Percentiles rank a stretch among this genome's conserved stretches.
Conservation (phyloP, 2,797 vertebrate genomes). For the Natrix natrix region DNA sequence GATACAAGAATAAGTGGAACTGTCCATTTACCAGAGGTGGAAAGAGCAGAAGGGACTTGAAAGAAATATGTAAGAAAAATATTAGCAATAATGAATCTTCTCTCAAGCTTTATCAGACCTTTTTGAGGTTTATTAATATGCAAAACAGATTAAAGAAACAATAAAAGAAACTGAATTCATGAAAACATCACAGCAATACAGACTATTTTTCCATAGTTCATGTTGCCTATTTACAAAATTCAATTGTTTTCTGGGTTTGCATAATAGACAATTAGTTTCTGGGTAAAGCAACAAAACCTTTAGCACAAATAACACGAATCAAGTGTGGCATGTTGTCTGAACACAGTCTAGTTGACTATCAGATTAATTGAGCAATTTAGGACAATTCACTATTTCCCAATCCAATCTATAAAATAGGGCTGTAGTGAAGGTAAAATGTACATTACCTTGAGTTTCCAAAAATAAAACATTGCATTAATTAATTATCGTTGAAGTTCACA, state of each 20-base stretch:
- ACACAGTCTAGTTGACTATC: not conserved
- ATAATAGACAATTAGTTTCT: not conserved
- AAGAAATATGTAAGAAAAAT: not conserved
- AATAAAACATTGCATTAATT: not conserved
- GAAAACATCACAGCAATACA: not conserved
- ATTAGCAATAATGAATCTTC: not conserved
- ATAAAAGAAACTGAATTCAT: not conserved
- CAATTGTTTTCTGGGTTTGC: not conserved
- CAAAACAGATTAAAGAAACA: not conserved
- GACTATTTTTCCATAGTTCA: not conserved
- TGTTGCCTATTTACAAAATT: not conserved
- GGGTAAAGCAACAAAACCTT: not conserved
- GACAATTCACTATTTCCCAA: not conserved
- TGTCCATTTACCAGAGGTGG: not conserved
- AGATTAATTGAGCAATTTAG: not conserved
- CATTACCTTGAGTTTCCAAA: not conserved
- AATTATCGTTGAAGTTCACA: not conserved
- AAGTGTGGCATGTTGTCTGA: not conserved
- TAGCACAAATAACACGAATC: not conserved
- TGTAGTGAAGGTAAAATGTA: not conserved
- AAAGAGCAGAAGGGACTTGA: not conserved
- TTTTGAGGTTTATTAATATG: not conserved
- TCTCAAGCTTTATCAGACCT: not conserved
- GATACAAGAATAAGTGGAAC: not conserved
- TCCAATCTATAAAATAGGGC: not conserved